Conservation (phyloP, 2,797 vertebrate genomes). For the Enteromius anoplus region DNA sequence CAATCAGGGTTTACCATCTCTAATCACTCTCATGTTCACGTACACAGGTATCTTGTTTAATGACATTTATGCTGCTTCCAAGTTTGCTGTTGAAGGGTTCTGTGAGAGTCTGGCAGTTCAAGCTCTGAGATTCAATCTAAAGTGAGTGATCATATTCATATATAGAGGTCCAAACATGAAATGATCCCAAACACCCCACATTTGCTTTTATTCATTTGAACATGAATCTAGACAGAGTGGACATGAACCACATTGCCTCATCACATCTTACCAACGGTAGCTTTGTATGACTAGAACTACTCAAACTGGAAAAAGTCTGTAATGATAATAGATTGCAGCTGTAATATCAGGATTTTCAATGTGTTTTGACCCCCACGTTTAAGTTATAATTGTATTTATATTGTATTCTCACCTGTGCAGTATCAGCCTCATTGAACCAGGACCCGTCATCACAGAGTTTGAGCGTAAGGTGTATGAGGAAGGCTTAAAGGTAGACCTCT, state of each 20-base stretch:
- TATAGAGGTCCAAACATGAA: background rate
- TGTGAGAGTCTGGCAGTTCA: slow-evolving; percentile 88
- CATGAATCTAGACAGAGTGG: background rate
- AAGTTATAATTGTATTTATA: background rate
- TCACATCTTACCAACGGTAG: background rate
- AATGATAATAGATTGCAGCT: background rate
- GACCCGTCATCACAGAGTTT: slow-evolving; percentile 87
- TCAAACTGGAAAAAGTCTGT: no score
- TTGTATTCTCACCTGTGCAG: slow-evolving; percentile 61
- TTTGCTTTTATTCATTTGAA: background rate
- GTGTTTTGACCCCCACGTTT: background rate
- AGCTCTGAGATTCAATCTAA: slow-evolving; percentile 85
- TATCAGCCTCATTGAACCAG: slow-evolving; percentile 86
- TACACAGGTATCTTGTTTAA: slow-evolving; percentile 84
- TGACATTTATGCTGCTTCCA: slow-evolving; percentile 87
- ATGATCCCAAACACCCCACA: background rate
- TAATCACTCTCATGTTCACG: background rate
- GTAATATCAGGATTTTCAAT: background rate
- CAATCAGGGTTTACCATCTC: background rate
- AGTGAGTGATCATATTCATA: slow-evolving; percentile 74
- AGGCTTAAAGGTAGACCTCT: slow-evolving; percentile 84
- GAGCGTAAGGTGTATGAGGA: slow-evolving; percentile 86
- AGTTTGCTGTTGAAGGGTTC: slow-evolving; percentile 89
- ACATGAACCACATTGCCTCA: background rate
- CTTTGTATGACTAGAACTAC: background rate